A percentile compares a stretch with the other conserved stretches of the same genome.
These are phyloP conservation scores for Nymphicus hollandicus DNA, from an alignment of 2,113 vertebrate species.

Conservation along the genomic window DNA sequence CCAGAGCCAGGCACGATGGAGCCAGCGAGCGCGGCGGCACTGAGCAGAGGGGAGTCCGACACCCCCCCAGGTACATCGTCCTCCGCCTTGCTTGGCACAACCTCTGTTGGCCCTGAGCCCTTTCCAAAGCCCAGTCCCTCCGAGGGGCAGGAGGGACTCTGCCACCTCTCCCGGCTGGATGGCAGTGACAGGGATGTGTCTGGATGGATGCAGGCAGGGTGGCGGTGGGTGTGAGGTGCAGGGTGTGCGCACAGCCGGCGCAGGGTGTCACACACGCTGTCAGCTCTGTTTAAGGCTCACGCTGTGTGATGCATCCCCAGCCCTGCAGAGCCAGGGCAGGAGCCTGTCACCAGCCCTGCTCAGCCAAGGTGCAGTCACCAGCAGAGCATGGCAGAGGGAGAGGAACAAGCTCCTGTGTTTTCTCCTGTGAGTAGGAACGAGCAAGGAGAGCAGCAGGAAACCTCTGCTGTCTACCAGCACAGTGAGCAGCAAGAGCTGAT, in stretches of 20 bases:
- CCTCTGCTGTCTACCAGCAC: background rate
- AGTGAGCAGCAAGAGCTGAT: background rate
- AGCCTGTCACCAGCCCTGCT: background rate
- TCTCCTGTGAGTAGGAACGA: accelerated
- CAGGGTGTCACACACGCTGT: background rate
- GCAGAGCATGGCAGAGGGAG: background rate
- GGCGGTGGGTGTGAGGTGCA: accelerated
- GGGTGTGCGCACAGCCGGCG: accelerated
- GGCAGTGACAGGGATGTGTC: background rate
- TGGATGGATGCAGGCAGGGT: background rate
- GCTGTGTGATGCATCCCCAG: background rate
- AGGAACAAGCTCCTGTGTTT: background rate
- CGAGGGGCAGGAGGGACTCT: background rate
- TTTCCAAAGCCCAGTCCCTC: background rate
- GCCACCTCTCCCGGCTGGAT: background rate
- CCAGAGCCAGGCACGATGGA: background rate
- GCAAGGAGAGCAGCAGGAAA: background rate
- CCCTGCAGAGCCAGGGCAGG: background rate
- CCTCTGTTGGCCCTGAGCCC: background rate
- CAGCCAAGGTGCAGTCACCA: background rate
- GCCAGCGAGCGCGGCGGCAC: background rate
- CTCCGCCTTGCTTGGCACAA: background rate
- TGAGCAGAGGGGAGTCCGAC: background rate
- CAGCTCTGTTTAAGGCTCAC: background rate
- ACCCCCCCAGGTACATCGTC: accelerated